Conservation (phyloP, 2,888 invertebrate species). For the Microchrysa polita region DNA sequence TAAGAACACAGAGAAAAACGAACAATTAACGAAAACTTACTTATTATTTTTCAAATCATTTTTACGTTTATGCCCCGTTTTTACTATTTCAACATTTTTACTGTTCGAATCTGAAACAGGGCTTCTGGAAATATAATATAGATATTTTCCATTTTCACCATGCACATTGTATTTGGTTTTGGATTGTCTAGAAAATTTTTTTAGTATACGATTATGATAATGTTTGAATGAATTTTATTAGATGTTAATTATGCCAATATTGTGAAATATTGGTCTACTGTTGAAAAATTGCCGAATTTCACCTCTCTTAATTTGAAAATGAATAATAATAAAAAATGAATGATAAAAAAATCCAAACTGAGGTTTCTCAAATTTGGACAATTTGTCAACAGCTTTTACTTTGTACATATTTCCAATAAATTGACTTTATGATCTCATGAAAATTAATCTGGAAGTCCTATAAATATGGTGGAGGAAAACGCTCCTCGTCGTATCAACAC, state of each 20-base stretch:
- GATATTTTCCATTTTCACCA: conserved; percentile 41
- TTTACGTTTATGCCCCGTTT: conserved; percentile 29
- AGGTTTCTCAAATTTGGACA: background rate
- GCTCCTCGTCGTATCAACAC: no score
- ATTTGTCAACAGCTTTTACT: background rate
- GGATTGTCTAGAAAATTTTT: conserved; percentile 25
- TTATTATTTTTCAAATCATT: conserved; percentile 33
- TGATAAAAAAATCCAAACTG: conserved; percentile 12
- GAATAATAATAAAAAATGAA: conserved; percentile 4
- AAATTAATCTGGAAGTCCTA: no score
- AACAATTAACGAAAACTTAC: conserved; percentile 24
- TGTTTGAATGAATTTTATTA: no score
- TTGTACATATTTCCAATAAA: background rate
- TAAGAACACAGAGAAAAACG: no score
- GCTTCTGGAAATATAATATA: conserved; percentile 42
- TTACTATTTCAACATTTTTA: conserved; percentile 18
- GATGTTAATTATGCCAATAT: no score
- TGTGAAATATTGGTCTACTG: no score
- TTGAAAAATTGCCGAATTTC: conserved; percentile 17
- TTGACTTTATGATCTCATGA: conserved; percentile 36
- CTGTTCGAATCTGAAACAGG: conserved; percentile 30
- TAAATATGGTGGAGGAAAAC: no score
- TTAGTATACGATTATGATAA: background rate
- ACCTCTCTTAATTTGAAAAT: background rate
- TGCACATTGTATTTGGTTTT: conserved; percentile 19